Percentiles rank a stretch among this genome's conserved stretches.
Evolutionary conservation across 2,797 vertebrate genomes (phyloP).

Genomic region (Xiphophorus birchmanni): DNA sequence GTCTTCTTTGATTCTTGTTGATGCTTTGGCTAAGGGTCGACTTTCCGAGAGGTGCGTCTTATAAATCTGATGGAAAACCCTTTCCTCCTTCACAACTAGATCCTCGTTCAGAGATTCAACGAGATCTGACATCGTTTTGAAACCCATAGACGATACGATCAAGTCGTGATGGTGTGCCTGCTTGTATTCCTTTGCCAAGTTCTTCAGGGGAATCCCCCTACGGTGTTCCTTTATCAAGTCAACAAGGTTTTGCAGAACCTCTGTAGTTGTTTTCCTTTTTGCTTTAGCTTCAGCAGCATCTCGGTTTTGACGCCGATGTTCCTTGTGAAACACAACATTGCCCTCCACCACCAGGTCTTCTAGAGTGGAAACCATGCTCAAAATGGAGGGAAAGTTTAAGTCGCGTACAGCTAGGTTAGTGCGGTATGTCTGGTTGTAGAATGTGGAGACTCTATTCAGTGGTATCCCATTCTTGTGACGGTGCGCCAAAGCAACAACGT

Average conservation of each 20-base stretch:
- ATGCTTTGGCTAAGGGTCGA: background rate
- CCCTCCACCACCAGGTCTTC: constrained; percentile 60
- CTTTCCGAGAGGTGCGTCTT: constrained; percentile 37
- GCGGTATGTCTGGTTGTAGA: constrained; percentile 65
- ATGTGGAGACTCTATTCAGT: constrained; percentile 44
- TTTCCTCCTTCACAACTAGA: constrained; percentile 52
- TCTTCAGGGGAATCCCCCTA: constrained; percentile 63
- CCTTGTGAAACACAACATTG: constrained; percentile 40
- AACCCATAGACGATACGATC: constrained; percentile 58
- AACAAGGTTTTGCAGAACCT: constrained; percentile 46
- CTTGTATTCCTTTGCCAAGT: constrained; percentile 52
- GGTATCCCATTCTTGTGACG: constrained; percentile 64
- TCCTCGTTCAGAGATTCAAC: constrained; percentile 56
- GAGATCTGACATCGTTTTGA: constrained; percentile 49
- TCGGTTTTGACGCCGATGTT: background rate
- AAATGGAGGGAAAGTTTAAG: constrained; percentile 62
- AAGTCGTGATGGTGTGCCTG: constrained; percentile 62
- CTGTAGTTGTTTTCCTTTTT: background rate
- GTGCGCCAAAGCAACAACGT: constrained; percentile 66
- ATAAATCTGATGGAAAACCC: constrained; percentile 66
- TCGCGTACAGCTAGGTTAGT: constrained; percentile 52
- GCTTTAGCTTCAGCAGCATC: background rate
- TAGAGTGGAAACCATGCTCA: constrained; percentile 54
- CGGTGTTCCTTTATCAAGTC: constrained; percentile 60
- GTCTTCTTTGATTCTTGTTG: background rate